Evolutionary conservation across 2,797 vertebrate genomes (phyloP).

Genomic region (Ispidina lecontei): DNA sequence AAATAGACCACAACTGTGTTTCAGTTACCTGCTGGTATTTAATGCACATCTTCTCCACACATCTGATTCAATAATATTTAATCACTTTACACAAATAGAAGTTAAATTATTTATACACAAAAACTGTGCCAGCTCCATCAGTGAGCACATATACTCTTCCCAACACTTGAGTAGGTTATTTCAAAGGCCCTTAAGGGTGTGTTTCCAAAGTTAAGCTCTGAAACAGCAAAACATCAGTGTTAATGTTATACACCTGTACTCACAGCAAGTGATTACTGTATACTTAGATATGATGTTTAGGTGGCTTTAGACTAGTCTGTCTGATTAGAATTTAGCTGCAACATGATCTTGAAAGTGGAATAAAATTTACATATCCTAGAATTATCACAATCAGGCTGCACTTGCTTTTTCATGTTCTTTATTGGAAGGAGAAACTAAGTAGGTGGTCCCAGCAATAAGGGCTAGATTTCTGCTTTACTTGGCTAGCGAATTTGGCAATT

Average conservation of each 20-base stretch:
- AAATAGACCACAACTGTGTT: background rate
- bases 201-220: background rate
- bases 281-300: background rate
- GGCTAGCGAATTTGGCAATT: slow-evolving; percentile 6
- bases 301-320: background rate
- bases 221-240: background rate
- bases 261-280: rapidly evolving
- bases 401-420: background rate
- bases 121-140: background rate
- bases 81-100: background rate
- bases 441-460: background rate
- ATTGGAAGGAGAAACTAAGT: background rate
- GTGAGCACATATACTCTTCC: background rate
- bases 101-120: background rate
- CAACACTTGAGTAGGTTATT: background rate
- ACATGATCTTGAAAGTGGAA: background rate
- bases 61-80: background rate
- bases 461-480: slow-evolving; percentile 29
- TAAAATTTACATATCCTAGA: background rate
- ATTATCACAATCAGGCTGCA: background rate
- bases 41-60: background rate
- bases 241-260: background rate
- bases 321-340: background rate
- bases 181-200: background rate
- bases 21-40: background rate